Evolutionary conservation across 1,140 invertebrate genomes (phyloP).

Genomic region (Drosophila persimilis): DNA sequence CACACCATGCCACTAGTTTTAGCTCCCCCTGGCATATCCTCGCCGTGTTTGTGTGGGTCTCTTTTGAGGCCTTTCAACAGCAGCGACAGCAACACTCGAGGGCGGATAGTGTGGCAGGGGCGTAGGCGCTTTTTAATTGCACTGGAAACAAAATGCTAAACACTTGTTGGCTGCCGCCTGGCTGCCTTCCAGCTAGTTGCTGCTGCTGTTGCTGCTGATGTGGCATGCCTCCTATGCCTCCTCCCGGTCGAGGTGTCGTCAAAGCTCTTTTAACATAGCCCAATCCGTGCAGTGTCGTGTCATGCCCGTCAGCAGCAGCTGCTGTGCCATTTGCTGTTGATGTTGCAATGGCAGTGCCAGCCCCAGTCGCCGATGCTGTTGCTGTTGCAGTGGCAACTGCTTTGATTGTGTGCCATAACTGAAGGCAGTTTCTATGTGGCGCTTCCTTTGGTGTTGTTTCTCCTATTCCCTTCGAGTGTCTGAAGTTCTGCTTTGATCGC

Average conservation of each 20-base stretch:
- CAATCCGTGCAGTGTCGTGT: conserved; percentile 13
- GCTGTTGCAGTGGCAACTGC: conserved; percentile 6
- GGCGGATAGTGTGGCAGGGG: conserved; percentile 26
- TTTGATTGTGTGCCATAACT: conserved; percentile 59
- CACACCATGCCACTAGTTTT: background rate
- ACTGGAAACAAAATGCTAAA: conserved; percentile 79
- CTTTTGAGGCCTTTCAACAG: conserved; percentile 69
- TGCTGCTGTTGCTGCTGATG: conserved; percentile 41
- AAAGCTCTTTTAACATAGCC: conserved; percentile 40
- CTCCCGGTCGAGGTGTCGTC: conserved; percentile 30
- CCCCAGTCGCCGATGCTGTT: conserved; percentile 14
- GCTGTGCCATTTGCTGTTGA: background rate
- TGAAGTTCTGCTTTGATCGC: conserved; percentile 53
- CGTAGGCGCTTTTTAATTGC: conserved; percentile 70
- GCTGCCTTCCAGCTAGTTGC: conserved; percentile 58
- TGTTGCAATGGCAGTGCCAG: conserved; percentile 9
- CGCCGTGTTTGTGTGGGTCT: conserved; percentile 34
- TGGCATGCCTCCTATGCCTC: conserved; percentile 2
- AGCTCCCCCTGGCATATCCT: background rate
- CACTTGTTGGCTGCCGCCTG: conserved; percentile 68
- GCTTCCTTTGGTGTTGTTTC: background rate
- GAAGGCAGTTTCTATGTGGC: conserved; percentile 37
- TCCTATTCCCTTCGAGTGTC: background rate
- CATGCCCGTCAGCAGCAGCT: conserved; percentile 21
- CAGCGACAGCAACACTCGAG: conserved; percentile 42